Base-by-base conservation (phyloP, 2,797 vertebrate species). In the Ceyx erithaca region DNA sequence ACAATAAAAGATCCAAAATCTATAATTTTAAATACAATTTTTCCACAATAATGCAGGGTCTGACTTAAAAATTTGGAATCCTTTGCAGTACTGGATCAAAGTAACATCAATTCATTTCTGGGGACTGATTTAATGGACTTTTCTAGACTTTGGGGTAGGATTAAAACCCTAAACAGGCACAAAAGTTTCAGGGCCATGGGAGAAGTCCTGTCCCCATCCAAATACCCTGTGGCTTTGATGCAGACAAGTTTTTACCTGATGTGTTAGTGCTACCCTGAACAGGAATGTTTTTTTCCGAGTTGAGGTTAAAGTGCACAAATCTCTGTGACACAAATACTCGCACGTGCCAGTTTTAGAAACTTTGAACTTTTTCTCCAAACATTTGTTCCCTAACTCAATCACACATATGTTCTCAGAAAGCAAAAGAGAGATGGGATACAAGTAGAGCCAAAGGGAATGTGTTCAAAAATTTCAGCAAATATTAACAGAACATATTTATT, bases 401-500 rank as follows among this genome's bases (percentile, higher is more conserved):
- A 62, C 69, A 92, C 88, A 55, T 19, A 81, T 28, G 69, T 78
- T 96, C 88, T 66, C 94, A 94, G 85, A 95, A 85, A 91, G 72
- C 76, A 78, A 61, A 80, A 95, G 87, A 25, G 83, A 85, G 72
- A 41, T 0, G 30, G 85, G 31, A 62, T 80, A 46, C 78, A 20
- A 80, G 86, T 18, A 31, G 79, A 90, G 93, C 94, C 93, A 96
- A 23, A 89, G 92, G 87, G 94, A 96, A 88, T 4, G 78, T 3
- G 55, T 78, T 96, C 90, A 90, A 95, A 95, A 96, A 90, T 92
- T 37, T 89, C 81, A 72, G 94, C 90, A 94, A 96, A 96, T 96
- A 94, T 95, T 96, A 96, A 91, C 93, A 94, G 84, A 87, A 85
- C 1, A 3, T 31, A 72, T 90, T 95, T 94, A 93, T 93, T 93